Base-by-base conservation (phyloP, 2,113 vertebrate species). In the Pollachius pollachius region DNA sequence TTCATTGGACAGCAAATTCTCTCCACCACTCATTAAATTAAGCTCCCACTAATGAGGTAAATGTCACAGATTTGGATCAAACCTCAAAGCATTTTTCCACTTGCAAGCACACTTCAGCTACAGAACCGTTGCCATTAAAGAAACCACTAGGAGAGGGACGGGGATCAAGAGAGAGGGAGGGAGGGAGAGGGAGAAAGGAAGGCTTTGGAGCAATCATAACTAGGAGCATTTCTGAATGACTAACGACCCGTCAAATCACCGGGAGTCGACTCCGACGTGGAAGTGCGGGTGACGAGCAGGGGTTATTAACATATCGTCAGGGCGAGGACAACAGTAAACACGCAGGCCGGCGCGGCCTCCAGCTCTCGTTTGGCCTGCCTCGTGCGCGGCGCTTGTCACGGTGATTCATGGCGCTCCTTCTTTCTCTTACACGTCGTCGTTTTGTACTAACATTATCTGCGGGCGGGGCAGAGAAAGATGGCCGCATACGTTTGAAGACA, bases 361-460 rank as follows among this genome's bases (percentile, higher is more conserved):
- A 77, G 67, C 65, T 58, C 64, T 48, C 15, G 37, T 60, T 37
- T 21, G 25, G 48, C 54, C 72, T 65, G 60, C 71, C 52, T 64
- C 60, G 52, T 76, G 68, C 70, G 34, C 71, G 73, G 70, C 48
- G 74, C 69, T 77, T 88, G 85, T 86, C 84, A 85, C 57, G 76
- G 76, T 90, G 88, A 89, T 88, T 83, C 82, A 85, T 86, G 68
- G 77, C 65, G 41, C 54, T 60, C 27, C 11, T 37, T 65, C 56
- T 69, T 67, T 61, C 72, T 75, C 67, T 30, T 30, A 71, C 66
- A 79, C 74, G 58, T 65, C 73, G 70, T 85, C 79, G 8, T 80
- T 87, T 86, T 87, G 73, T 81, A 84, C 84, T 78, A 82, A 73
- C 80, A 80, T 82, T 80, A 82, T 87, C 78, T 72, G 64, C 48